Conservation (phyloP, 2,888 invertebrate species). For the Tenthredo notha region DNA sequence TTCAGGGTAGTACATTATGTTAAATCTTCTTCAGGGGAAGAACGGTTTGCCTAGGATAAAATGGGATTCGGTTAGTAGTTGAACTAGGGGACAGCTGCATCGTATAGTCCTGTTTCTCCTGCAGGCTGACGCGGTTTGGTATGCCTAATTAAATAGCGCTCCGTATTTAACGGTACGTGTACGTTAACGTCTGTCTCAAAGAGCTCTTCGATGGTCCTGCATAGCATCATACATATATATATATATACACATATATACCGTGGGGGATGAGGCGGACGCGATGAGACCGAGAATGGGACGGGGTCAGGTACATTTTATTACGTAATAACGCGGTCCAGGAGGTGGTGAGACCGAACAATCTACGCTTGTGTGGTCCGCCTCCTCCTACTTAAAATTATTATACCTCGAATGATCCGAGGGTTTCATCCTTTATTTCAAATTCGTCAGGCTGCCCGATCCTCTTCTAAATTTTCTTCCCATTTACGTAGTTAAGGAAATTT, state of each 20-base stretch:
- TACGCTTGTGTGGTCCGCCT: slow-evolving; percentile 46
- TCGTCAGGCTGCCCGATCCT: slow-evolving; percentile 19
- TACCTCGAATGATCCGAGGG: slow-evolving; percentile 6
- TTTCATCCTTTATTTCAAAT: slow-evolving; percentile 42
- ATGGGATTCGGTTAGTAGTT: slow-evolving; percentile 27
- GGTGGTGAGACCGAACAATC: slow-evolving; percentile 48
- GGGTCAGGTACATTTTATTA: slow-evolving; percentile 65
- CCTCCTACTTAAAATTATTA: slow-evolving; percentile 26
- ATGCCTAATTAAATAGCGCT: slow-evolving; percentile 52
- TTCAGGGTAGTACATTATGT: neutral
- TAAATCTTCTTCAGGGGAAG: neutral
- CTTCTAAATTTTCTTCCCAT: neutral
- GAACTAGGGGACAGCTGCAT: slow-evolving; percentile 33
- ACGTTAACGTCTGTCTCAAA: slow-evolving; percentile 44
- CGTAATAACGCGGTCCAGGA: slow-evolving; percentile 67
- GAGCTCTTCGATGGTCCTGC: neutral
- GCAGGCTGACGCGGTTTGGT: slow-evolving; percentile 27
- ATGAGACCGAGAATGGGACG: slow-evolving; percentile 41
- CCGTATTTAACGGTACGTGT: slow-evolving; percentile 45
- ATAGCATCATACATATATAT: neutral
- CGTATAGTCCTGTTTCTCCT: neutral
- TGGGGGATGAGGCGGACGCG: neutral
- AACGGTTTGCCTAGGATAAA: neutral
- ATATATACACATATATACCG: neutral
- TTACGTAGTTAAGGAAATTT: neutral